Percentiles rank a stretch among this genome's conserved stretches.
These are phyloP conservation scores for Mesodorylaimus sp. DNA, from an alignment of 2,888 invertebrate species.

Conservation along the genomic window DNA sequence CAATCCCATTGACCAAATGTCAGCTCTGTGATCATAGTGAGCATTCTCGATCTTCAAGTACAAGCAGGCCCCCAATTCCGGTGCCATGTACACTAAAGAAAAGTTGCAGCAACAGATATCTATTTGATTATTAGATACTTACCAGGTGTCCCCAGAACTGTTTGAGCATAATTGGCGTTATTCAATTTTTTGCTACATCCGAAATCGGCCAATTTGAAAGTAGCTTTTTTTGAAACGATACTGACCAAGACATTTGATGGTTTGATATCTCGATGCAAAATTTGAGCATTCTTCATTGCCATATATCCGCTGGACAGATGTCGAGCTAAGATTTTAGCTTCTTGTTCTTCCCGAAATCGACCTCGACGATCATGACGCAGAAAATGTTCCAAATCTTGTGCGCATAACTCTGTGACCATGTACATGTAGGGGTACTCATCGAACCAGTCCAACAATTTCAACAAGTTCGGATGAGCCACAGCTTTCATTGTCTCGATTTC, in stretches of 20 bases:
- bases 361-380: neutral
- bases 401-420: neutral
- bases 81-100: neutral
- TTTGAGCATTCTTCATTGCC: neutral
- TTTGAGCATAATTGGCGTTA: neutral
- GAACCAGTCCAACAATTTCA: neutral
- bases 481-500: neutral
- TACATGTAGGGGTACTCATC: neutral
- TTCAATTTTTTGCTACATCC: neutral
- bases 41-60: neutral
- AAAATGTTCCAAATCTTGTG: neutral
- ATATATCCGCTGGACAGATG: neutral
- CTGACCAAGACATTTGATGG: neutral
- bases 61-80: neutral
- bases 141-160: neutral
- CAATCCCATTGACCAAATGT: neutral
- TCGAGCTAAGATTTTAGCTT: neutral
- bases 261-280: neutral
- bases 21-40: neutral
- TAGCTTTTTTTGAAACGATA: neutral
- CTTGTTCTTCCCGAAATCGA: too few species aligned
- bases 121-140: too few species aligned
- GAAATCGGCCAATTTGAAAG: neutral
- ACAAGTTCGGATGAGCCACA: neutral
- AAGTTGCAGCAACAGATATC: too few species aligned